Conservation (phyloP, 2,888 invertebrate genomes). For the Cataglyphis rosenhaueri region DNA sequence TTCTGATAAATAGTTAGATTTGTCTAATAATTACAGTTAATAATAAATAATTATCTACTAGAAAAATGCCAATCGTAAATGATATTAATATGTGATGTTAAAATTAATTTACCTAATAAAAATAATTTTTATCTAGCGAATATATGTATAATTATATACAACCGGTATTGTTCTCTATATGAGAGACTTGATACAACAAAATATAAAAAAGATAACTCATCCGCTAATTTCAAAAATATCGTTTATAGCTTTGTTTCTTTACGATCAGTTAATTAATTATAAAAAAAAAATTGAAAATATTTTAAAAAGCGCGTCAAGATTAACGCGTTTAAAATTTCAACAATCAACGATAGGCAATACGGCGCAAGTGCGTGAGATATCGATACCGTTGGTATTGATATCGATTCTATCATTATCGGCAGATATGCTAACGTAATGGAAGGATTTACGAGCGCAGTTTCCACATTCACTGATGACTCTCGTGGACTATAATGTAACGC, state of each 20-base stretch:
- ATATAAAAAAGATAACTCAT: neutral
- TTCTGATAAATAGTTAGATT: neutral
- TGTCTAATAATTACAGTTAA: neutral
- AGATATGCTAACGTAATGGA: conserved; percentile 53
- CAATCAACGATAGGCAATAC: neutral
- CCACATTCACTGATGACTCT: conserved; percentile 56
- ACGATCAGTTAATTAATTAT: neutral
- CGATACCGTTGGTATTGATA: neutral
- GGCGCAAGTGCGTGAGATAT: neutral
- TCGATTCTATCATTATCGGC: neutral
- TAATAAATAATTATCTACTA: too few relatives aligned
- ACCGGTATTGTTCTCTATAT: neutral
- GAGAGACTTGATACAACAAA: neutral
- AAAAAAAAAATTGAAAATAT: neutral
- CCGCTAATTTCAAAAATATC: neutral
- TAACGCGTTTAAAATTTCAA: neutral
- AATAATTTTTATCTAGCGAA: neutral
- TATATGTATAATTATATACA: neutral
- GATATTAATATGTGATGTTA: neutral
- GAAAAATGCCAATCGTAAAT: neutral
- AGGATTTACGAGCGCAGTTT: conserved; percentile 66
- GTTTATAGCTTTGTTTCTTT: neutral
- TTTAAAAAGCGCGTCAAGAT: neutral
- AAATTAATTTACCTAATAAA: neutral
- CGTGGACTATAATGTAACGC: conserved; percentile 44